Base-by-base conservation (phyloP, 1,140 invertebrate species). In the Drosophila aff. region DNA sequence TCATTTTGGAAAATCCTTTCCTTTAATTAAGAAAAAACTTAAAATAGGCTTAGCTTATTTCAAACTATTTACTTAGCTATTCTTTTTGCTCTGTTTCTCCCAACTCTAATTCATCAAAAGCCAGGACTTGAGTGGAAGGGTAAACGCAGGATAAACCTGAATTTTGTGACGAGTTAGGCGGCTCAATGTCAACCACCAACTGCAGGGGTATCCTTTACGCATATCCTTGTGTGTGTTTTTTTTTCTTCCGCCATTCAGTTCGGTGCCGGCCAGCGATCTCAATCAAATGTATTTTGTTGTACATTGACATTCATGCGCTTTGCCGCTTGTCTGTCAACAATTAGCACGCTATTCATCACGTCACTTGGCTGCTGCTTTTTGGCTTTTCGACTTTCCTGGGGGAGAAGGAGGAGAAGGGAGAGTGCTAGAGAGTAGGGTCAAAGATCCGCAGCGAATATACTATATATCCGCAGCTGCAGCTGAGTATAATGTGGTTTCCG, bases 311-410 rank as follows among this genome's bases (percentile, higher is more conserved):
- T 87, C 84, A 89, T 84, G 73, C 81, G 77, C 74, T 78, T 72
- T 80, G 64, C 79, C 72, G 71, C 86, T 68, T 90, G 85, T 82
- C 91, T 92, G 91, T 91, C 91, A 92, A 81, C 91, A 92, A 92
- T 92, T 92, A 92, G 91, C 91, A 92, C 91, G 91, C 91, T 92
- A 92, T 92, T 92, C 91, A 92, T 92, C 91, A 92, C 72, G 77
- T 90, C 85, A 90, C 66, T 85, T 65, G 47, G 67, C 33, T 71
- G 65, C 75, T 47, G 65, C 75, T 47, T 73, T 60, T 73, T 44
- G 47, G 44, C 65, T 69, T 64, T 41, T 55, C n/a, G 36, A 53
- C 50, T 55, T 67, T 67, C 21, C 46, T 52, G 21, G 47, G 46
- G 74, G 33, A 15, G 41, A 21, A 8, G 21, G 47, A 43, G 74